Evolutionary conservation across 2,888 invertebrate genomes (phyloP).

Genomic region (Drosophila anomelani): DNA sequence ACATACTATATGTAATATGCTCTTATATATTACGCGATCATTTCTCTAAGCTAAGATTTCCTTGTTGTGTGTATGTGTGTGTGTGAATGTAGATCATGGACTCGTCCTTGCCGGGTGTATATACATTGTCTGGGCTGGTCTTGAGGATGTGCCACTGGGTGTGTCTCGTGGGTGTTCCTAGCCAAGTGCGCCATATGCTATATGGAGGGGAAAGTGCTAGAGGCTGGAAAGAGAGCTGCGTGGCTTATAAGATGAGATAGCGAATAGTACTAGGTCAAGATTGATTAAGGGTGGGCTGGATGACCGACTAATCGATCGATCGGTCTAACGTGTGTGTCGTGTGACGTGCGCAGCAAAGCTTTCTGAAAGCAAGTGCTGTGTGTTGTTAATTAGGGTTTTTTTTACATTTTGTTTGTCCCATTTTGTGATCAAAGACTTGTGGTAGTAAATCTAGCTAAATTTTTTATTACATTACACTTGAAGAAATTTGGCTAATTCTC

Average conservation of each 20-base stretch:
- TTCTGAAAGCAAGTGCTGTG: conserved; percentile 54
- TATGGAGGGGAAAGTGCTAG: conserved; percentile 1
- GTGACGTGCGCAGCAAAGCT: conserved; percentile 46
- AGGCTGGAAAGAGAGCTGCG: conserved; percentile 21
- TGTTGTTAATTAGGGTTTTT: conserved; percentile 24
- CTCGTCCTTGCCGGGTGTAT: conserved; percentile 15
- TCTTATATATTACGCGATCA: conserved; percentile 56
- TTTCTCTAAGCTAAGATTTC: conserved; percentile 36
- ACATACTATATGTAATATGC: conserved; percentile 57
- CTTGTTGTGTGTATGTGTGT: conserved; percentile 28
- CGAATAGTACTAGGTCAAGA: conserved; percentile 32
- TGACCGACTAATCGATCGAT: conserved; percentile 32
- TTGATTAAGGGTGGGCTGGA: conserved; percentile 62
- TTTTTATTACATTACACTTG: conserved; percentile 73
- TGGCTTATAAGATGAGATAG: conserved; percentile 18
- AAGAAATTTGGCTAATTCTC: conserved; percentile 71
- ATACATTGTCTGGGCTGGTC: conserved; percentile 29
- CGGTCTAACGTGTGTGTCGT: conserved; percentile 13
- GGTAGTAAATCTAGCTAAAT: conserved; percentile 60
- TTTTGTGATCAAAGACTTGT: conserved; percentile 18
- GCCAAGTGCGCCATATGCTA: conserved; percentile 7
- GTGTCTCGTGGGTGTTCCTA: conserved; percentile 23
- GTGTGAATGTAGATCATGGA: conserved; percentile 18
- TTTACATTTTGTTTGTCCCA: conserved; percentile 18
- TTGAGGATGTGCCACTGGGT: conserved; percentile 40